Conservation (phyloP, 2,888 invertebrate genomes). For the Pemphredon lugubris region DNA sequence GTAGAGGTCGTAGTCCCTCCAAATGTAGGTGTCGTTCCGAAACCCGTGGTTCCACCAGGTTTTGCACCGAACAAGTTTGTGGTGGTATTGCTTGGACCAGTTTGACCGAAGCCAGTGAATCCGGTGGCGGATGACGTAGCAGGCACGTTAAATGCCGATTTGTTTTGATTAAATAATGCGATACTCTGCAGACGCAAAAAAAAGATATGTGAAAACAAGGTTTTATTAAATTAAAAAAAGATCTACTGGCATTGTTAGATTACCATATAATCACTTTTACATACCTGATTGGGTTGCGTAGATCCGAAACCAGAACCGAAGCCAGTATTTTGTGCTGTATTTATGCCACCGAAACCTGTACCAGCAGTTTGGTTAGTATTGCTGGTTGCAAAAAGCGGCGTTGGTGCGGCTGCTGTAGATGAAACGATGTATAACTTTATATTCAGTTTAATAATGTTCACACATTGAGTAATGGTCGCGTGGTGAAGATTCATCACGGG, state of each 20-base stretch:
- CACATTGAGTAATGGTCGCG: too few relatives aligned
- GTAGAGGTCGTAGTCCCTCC: conserved; percentile 70
- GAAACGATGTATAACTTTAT: conserved; percentile 39
- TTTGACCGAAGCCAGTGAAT: conserved; percentile 80
- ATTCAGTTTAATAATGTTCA: too few relatives aligned
- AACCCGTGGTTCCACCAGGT: conserved; percentile 79
- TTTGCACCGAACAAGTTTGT: conserved; percentile 80
- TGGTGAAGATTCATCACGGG: too few relatives aligned
- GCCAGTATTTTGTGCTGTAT: conserved; percentile 76
- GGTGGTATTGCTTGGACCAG: conserved; percentile 63
- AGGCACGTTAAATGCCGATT: conserved; percentile 78
- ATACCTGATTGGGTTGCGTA: conserved; percentile 78
- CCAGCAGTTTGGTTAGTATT: conserved; percentile 76
- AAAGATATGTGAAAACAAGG: too few relatives aligned
- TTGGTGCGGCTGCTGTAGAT: conserved; percentile 73
- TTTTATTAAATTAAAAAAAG: neutral
- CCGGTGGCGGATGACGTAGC: conserved; percentile 78
- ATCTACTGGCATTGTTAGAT: too few relatives aligned
- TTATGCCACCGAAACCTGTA: conserved; percentile 74
- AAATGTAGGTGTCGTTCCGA: conserved; percentile 78
- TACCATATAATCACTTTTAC: too few relatives aligned
- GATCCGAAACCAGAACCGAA: conserved; percentile 79
- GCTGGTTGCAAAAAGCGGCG: conserved; percentile 76
- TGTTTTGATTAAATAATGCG: conserved; percentile 81
- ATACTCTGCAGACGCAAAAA: conserved; percentile 72